A percentile compares a stretch with the other conserved stretches of the same genome.
These are phyloP conservation scores for Hyaena hyaena DNA, from an alignment of 2,113 vertebrate genomes.

Conservation along the genomic window DNA sequence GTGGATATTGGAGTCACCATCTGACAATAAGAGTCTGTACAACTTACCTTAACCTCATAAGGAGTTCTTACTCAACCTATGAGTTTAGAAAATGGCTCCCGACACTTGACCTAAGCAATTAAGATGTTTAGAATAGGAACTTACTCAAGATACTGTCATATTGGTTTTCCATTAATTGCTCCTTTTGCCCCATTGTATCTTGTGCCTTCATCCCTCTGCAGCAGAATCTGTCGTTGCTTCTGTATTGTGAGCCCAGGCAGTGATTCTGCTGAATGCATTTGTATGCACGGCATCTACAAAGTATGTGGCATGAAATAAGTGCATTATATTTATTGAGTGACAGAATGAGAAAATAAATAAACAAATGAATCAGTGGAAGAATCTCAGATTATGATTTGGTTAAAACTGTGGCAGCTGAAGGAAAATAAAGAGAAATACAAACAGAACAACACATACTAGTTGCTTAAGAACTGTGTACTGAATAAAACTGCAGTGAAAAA, in stretches of 20 bases:
- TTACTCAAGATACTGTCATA: background rate
- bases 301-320: background rate
- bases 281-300: background rate
- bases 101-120: background rate
- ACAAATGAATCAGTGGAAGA: background rate
- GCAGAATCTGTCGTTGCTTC: background rate
- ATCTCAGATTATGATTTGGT: background rate
- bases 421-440: background rate
- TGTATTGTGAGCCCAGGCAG: background rate
- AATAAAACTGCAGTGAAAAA: background rate
- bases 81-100: too few relatives aligned
- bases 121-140: background rate
- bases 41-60: too few relatives aligned
- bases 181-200: background rate
- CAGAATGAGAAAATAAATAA: background rate
- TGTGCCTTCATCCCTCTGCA: background rate
- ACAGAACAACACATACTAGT: fast-evolving
- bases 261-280: background rate
- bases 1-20: too few relatives aligned
- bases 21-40: too few relatives aligned
- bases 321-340: background rate
- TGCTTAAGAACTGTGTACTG: background rate
- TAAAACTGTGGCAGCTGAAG: background rate
- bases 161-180: background rate
- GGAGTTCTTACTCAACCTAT: too few relatives aligned